Conservation (phyloP, 2,797 vertebrate species). For the Urosaurus nigricauda region DNA sequence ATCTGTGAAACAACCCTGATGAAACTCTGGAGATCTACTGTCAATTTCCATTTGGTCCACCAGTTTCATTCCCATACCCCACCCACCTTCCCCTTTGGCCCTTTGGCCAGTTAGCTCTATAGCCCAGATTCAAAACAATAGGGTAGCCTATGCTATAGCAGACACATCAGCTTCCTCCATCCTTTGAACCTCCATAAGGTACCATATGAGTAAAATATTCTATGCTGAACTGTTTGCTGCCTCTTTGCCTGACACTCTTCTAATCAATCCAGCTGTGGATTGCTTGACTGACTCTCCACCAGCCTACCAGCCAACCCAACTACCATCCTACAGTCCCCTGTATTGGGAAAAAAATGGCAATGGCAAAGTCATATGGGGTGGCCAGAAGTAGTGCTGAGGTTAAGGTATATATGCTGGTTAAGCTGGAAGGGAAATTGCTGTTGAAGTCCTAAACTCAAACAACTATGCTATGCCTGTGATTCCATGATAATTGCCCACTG, state of each 20-base stretch:
- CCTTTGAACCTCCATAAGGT: not conserved
- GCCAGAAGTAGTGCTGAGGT: no score
- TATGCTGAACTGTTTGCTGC: not conserved
- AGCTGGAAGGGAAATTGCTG: not conserved
- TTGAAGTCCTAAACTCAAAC: no score
- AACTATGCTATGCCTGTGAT: not conserved
- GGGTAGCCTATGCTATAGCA: no score
- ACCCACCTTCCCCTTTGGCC: constrained; percentile 3
- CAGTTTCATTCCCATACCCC: no score
- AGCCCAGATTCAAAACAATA: not conserved
- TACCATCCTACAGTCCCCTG: not conserved
- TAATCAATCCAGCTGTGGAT: no score
- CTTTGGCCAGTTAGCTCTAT: no score
- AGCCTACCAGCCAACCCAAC: not conserved
- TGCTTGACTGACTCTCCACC: not conserved
- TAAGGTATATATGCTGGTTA: not conserved
- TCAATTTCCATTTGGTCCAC: no score
- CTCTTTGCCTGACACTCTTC: not conserved
- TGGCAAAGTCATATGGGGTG: not conserved
- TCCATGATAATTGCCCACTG: not conserved
- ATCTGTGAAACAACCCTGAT: not conserved
- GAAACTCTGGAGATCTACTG: not conserved
- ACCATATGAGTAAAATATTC: not conserved
- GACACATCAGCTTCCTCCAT: not conserved
- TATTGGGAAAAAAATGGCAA: not conserved